These are phyloP conservation scores for Tetrapedia diversipes DNA, from an alignment of 2,888 invertebrate species.

Conservation along the genomic window DNA sequence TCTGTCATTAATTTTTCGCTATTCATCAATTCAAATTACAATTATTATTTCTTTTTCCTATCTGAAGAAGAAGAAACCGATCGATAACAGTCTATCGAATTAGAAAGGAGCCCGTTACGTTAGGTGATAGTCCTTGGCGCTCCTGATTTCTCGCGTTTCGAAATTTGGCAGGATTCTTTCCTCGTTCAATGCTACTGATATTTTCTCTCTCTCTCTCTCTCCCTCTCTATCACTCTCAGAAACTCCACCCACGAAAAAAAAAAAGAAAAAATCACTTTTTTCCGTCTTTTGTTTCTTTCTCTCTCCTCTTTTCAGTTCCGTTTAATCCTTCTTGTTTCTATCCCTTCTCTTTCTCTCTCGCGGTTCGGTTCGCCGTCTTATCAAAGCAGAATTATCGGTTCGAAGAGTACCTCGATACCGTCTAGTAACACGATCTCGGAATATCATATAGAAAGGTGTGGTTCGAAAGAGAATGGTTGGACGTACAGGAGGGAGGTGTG, in stretches of 20 bases:
- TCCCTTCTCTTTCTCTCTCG: not conserved
- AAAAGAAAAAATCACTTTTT: conserved; percentile 6
- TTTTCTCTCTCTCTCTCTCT: not conserved
- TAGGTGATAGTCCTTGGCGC: not conserved
- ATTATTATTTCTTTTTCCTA: conserved; percentile 7
- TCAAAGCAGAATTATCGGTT: conserved; percentile 6
- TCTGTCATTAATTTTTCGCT: conserved; percentile 23
- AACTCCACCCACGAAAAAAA: not conserved
- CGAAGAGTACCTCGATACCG: conserved; percentile 14
- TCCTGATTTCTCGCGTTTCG: conserved; percentile 11
- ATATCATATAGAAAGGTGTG: conserved; percentile 16
- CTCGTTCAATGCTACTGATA: not conserved
- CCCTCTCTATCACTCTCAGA: not conserved
- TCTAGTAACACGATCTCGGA: conserved; percentile 20
- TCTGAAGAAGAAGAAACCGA: conserved; percentile 31
- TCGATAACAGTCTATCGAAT: conserved; percentile 38
- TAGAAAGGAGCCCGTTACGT: conserved; percentile 24
- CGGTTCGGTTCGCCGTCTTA: not conserved
- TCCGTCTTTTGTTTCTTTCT: conserved; percentile 13
- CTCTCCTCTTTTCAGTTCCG: conserved; percentile 6
- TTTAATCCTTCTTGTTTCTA: not conserved
- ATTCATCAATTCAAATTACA: conserved; percentile 4
- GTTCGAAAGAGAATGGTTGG: conserved; percentile 12
- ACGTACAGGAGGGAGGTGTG: not conserved
- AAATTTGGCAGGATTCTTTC: conserved; percentile 35